A percentile compares a stretch with the other conserved stretches of the same genome.
Conservation (phyloP, 2,888 invertebrate species). For the Apotomis betuletana region DNA sequence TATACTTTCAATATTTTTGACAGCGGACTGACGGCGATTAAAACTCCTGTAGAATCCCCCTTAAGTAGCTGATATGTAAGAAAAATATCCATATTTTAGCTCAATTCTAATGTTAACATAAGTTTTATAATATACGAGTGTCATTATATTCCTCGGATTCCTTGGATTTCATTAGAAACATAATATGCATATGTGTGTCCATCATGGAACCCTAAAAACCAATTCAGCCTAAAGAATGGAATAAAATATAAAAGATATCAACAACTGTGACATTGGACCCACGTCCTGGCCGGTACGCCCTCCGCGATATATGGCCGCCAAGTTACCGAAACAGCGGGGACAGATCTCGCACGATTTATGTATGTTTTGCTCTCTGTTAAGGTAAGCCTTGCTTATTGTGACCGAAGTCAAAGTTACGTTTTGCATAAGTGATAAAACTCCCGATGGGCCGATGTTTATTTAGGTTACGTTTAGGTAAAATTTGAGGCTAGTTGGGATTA, state of each 20-base stretch:
- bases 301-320: constrained; percentile 57
- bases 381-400: constrained; percentile 48
- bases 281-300: constrained; percentile 49
- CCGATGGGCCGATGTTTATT: constrained; percentile 19
- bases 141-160: no score
- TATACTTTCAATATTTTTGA: no score
- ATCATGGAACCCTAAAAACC: constrained; percentile 16
- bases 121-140: no score
- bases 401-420: constrained; percentile 20
- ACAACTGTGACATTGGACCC: constrained; percentile 54
- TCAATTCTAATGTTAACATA: no score
- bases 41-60: no score
- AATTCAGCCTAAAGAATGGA: constrained; percentile 30
- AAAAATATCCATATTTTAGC: no score
- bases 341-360: constrained; percentile 60
- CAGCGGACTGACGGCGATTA: no score
- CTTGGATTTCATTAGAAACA: no score
- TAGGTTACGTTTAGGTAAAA: not conserved
- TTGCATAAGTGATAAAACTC: constrained; percentile 33
- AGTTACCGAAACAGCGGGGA: constrained; percentile 58
- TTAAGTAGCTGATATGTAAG: no score
- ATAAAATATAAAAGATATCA: constrained; percentile 38
- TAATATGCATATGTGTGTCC: not conserved
- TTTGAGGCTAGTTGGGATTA: no score
- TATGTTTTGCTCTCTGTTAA: constrained; percentile 53